Percentiles rank a stretch among this genome's conserved stretches.
Conservation (phyloP, 2,888 invertebrate genomes). For the Callyntrura sp. region DNA sequence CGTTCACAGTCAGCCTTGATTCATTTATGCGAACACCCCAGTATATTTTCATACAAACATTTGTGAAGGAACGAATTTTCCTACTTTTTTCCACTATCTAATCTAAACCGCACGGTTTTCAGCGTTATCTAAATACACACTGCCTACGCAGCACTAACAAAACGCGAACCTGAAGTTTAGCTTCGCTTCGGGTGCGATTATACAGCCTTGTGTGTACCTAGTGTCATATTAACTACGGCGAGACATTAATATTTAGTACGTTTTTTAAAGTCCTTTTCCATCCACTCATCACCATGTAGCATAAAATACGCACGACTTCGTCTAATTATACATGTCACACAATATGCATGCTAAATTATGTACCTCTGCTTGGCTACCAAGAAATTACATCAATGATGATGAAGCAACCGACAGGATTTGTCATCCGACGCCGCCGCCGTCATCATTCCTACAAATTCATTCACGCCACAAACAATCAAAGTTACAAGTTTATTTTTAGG, state of each 20-base stretch:
- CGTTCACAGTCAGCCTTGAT: no score
- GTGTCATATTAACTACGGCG: background rate
- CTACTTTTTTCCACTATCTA: background rate
- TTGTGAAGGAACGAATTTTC: background rate
- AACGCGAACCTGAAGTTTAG: no score
- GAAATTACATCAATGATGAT: background rate
- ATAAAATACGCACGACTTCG: conserved; percentile 32
- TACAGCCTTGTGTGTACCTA: background rate
- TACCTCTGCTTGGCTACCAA: background rate
- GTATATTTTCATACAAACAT: no score
- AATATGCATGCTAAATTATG: background rate
- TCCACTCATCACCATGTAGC: background rate
- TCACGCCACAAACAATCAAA: background rate
- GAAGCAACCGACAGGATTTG: background rate
- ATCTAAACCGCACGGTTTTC: background rate
- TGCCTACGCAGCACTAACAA: background rate
- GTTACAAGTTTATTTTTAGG: no score
- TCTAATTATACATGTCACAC: background rate
- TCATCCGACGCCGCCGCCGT: no score
- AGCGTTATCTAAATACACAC: background rate
- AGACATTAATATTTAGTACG: no score
- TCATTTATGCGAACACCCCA: no score
- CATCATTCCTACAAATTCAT: background rate
- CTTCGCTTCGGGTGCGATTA: background rate
- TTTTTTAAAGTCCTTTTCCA: no score